Evolutionary conservation across 2,113 vertebrate species (phyloP).

Genomic region (Bubo blakistoni): DNA sequence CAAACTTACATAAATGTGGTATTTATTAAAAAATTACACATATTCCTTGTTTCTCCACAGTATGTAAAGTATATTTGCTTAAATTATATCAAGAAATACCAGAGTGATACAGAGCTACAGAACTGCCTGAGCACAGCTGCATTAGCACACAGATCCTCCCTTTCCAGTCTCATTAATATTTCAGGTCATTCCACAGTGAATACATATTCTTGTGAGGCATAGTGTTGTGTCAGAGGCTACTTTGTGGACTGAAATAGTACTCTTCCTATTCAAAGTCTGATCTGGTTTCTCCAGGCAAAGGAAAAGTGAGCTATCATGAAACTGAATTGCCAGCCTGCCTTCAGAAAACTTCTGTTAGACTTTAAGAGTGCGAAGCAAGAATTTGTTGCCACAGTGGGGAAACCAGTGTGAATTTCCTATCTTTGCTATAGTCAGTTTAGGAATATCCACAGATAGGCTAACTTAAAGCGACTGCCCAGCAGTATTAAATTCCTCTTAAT

Average conservation of each 20-base stretch:
- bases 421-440: not conserved
- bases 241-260: not conserved
- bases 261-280: not conserved
- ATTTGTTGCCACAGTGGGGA: not conserved
- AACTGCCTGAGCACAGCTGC: not conserved
- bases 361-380: not conserved
- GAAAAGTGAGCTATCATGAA: not conserved
- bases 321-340: not conserved
- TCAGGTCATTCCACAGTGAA: not conserved
- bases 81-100: not conserved
- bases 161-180: conserved; percentile 11
- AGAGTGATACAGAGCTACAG: not conserved
- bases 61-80: not conserved
- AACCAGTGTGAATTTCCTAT: not conserved
- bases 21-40: not conserved
- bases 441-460: not conserved
- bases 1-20: not conserved
- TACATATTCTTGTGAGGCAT: not conserved
- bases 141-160: not conserved
- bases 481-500: not conserved
- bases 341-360: not conserved
- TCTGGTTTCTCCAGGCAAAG: not conserved
- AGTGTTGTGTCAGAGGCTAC: not conserved
- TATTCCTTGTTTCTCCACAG: not conserved
- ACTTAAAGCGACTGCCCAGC: not conserved